Base-by-base conservation (phyloP, 2,888 invertebrate species). In the Xestoiulus laeticollis region DNA sequence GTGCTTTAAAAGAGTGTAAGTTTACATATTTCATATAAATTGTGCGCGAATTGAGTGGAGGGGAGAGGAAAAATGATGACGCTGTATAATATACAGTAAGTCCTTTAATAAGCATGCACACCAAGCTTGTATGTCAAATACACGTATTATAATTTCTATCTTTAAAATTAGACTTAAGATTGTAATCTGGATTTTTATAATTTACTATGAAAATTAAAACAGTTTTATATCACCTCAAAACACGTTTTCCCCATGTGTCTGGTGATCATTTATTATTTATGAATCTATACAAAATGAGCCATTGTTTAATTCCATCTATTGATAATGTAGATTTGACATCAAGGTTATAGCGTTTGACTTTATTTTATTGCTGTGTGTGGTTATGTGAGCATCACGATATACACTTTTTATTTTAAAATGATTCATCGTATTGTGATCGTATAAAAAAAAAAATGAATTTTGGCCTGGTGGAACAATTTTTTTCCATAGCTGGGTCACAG, bases 401-500 rank as follows among this genome's bases (percentile, higher is more conserved):
- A 48, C 14, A 19, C 19, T n/a, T n/a, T n/a, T n/a, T n/a, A 48
- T 48, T 48, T 48, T 48, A 1, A 48, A 48, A 48, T 48, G 19
- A 48, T 48, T 48, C 48, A 48, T 48, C 14, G 16, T 48, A 16
- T 44, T 14, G n/a, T n/a, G n/a, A n/a, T n/a, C 44, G 14, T n/a
- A n/a, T 44, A 48, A 3, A 48, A 48, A 48, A 19, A 78, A 78
- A 78, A 30, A 1, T 30, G 26, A 30, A 30, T 78, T 78, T 16
- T 78, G 30, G 78, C 16, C 78, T 78, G 8, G 78, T 30, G 30
- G 78, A 30, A 32, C 78, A 78, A 30, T 78, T 78, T 78, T 78
- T 78, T 78, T 85, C 43, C 44, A 32, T 44, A 85, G 85, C 43
- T 85, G 44, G 85, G 38, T 85, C 85, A 38, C 10, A 38, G 43